Percentiles rank a stretch among this genome's conserved stretches.
phyloP scores from a whole-genome alignment of 2,113 vertebrate genomes.

The Trematocara variabile region DNA sequence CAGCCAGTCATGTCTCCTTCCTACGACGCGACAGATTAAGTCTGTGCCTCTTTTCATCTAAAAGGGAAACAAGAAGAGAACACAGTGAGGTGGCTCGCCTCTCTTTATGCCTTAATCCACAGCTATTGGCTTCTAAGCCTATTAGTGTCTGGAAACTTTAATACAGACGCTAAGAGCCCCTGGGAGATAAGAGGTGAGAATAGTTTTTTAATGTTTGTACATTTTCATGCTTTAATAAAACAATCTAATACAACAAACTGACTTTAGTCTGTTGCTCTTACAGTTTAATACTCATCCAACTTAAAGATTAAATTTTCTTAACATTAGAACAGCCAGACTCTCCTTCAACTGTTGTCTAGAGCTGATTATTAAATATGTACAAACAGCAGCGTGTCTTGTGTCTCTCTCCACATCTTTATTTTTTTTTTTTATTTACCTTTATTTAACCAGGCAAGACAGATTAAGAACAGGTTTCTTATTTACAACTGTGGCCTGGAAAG shows the following conservation, averaged over 20 bases:
- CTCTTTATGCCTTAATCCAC: constrained; percentile 45
- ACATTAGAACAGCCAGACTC: background rate
- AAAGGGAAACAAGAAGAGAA: constrained; percentile 30
- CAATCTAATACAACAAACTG: background rate
- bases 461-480: too few relatives aligned
- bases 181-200: background rate
- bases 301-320: too few relatives aligned
- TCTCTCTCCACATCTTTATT: background rate
- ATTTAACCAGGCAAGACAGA: too few relatives aligned
- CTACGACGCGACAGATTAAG: constrained; percentile 17
- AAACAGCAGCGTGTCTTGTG: background rate
- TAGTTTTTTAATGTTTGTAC: background rate
- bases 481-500: too few relatives aligned
- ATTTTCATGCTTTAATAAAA: background rate
- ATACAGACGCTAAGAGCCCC: constrained; percentile 35
- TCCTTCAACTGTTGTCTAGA: background rate
- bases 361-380: background rate
- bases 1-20: constrained; percentile 7
- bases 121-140: constrained; percentile 43
- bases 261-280: background rate
- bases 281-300: too few relatives aligned
- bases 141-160: constrained; percentile 53
- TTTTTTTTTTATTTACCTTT: too few relatives aligned
- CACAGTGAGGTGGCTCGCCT: constrained; percentile 1
- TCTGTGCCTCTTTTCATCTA: constrained; percentile 58